These are phyloP conservation scores for Sebastolobus alascanus DNA, from an alignment of 2,797 vertebrate genomes.

Conservation along the genomic window DNA sequence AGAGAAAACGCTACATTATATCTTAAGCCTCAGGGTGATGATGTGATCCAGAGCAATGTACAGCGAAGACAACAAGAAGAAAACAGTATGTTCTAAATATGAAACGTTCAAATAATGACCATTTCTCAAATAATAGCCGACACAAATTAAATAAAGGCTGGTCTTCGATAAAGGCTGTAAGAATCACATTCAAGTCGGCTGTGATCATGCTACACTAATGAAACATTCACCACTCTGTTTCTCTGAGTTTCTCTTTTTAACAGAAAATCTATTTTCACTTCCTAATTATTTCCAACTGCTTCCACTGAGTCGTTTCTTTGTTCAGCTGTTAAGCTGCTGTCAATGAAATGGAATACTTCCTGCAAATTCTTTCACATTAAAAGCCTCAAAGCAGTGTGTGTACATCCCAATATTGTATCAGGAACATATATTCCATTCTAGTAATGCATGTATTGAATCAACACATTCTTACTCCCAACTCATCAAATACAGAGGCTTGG, in stretches of 20 bases:
- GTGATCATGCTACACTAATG: not conserved
- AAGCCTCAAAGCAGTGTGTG: not conserved
- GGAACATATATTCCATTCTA: not conserved
- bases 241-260: not conserved
- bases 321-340: not conserved
- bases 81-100: not conserved
- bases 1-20: not conserved
- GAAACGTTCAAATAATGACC: not conserved
- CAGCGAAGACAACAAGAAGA: not conserved
- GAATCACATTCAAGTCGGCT: not conserved
- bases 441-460: not conserved
- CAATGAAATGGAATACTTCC: not conserved
- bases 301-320: not conserved
- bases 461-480: no score
- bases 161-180: not conserved
- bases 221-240: not conserved
- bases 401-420: not conserved
- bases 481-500: no score
- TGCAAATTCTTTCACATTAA: not conserved
- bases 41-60: constrained; percentile 1
- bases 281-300: not conserved
- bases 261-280: not conserved
- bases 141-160: not conserved
- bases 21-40: not conserved
- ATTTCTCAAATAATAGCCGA: not conserved